A percentile compares a stretch with the other conserved stretches of the same genome.
Conservation (phyloP, 2,797 vertebrate species). For the Nothura maculosa region DNA sequence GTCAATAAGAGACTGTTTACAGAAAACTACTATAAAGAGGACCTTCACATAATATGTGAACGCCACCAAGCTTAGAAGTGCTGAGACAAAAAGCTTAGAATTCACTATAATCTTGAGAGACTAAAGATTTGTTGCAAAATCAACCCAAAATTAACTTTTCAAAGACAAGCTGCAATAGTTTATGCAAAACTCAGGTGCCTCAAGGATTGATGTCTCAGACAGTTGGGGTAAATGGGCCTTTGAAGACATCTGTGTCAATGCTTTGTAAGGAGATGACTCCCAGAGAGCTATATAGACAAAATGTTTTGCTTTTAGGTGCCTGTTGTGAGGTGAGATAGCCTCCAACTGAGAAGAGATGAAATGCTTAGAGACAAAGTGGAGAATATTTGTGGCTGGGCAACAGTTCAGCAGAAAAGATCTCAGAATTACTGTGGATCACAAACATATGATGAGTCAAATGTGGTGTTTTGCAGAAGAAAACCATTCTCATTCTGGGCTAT, state of each 20-base stretch:
- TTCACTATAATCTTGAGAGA: background rate
- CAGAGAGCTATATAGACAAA: background rate
- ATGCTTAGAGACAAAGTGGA: background rate
- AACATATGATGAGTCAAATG: background rate
- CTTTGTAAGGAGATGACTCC: background rate
- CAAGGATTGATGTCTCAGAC: background rate
- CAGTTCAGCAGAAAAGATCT: slow-evolving; percentile 46
- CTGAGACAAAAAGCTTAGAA: background rate
- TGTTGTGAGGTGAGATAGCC: slow-evolving; percentile 48
- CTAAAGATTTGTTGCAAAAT: background rate
- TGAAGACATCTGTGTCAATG: background rate
- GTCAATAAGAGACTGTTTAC: background rate
- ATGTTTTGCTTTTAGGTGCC: background rate
- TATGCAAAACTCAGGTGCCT: background rate
- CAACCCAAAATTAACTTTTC: background rate
- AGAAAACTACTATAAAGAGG: background rate
- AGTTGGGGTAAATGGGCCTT: background rate
- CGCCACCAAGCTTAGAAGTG: background rate
- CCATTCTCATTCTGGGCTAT: background rate
- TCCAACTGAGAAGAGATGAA: slow-evolving; percentile 37
- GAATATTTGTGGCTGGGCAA: slow-evolving; percentile 62
- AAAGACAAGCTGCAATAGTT: background rate
- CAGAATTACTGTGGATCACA: slow-evolving; percentile 33
- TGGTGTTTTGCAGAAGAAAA: slow-evolving; percentile 44
- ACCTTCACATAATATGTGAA: background rate